Evolutionary conservation across 2,888 invertebrate genomes (phyloP).

Genomic region (Protophormia terraenovae): DNA sequence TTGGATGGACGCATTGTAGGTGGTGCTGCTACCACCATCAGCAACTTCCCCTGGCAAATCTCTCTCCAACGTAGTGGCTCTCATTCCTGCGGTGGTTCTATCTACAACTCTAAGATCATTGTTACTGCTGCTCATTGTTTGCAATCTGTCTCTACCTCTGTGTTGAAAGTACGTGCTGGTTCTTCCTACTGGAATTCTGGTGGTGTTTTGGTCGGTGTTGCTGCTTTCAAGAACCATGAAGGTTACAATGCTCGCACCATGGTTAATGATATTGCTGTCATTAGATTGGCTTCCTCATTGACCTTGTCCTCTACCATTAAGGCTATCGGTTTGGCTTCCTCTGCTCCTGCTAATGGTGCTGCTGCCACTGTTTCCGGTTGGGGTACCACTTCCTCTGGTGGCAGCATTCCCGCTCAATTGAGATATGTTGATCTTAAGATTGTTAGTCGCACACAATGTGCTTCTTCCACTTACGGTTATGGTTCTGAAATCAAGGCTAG

Average conservation of each 20-base stretch:
- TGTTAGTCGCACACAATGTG: conserved; percentile 80
- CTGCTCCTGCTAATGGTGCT: conserved; percentile 69
- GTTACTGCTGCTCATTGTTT: conserved; percentile 85
- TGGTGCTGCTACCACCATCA: conserved; percentile 72
- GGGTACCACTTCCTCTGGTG: conserved; percentile 68
- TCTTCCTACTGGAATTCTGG: conserved; percentile 80
- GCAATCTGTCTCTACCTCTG: conserved; percentile 71
- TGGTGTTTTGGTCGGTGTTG: conserved; percentile 69
- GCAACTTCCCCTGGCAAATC: conserved; percentile 75
- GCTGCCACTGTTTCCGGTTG: conserved; percentile 62
- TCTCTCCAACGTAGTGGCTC: conserved; percentile 77
- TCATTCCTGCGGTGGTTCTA: conserved; percentile 84
- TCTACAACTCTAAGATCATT: conserved; percentile 81
- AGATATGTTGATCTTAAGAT: conserved; percentile 80
- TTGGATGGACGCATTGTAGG: conserved; percentile 78
- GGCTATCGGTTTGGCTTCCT: conserved; percentile 79
- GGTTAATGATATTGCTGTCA: conserved; percentile 83
- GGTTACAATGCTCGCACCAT: conserved; percentile 81
- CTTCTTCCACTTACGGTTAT: conserved; percentile 79
- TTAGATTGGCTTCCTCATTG: conserved; percentile 82
- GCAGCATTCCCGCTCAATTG: conserved; percentile 76
- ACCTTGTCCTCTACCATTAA: conserved; percentile 77
- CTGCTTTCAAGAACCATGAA: conserved; percentile 77
- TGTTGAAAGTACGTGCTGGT: conserved; percentile 82
- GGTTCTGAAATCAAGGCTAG: conserved; percentile 66